Evolutionary conservation across 2,888 invertebrate species (phyloP), one percentile per base, ranked within the genome.

Genomic region (Mesorhabditis belari): DNA sequence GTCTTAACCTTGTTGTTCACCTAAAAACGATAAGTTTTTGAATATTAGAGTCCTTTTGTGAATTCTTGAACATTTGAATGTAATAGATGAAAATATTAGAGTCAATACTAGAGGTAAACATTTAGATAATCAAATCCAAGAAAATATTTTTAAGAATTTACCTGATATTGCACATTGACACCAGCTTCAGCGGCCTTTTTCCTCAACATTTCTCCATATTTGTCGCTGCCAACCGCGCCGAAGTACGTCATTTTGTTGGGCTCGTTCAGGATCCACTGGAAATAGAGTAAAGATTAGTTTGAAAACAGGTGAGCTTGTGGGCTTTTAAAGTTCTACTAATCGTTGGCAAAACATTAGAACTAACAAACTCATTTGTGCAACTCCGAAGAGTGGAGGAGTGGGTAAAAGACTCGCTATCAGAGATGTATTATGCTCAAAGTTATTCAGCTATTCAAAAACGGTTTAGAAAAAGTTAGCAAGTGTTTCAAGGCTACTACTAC

Each of bases 141-240:
- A n/a, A n/a, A n/a, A n/a, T 9, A 6, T 17, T 27, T 52, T 12
- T 1, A 54, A 12, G 12, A 19, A 58, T 4, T 55, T 75, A 89
- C 62, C 62, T 95, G 94, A 83, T 95, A 98, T 55, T 87, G 86
- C 1, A 90, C 90, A 78, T 88, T 88, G 6, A 98, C 90, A 26
- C 96, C 95, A 70, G 89, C 90, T 17, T 76, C 80, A 28, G 52
- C 86, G 84, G 63, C 86, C 0, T 93, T 89, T 35, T 89, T 86
- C 79, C 87, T 87, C 64, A 98, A 84, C 66, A 90, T 92, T 70
- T 88, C 86, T 0, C 92, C 90, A 81, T 88, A 93, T 61, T 89
- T 87, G 81, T 98, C 98, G 65, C 87, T 86, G 0, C 94, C 95
- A 12, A 99, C 91, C 81, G 91, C 91, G 2, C 98, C 98, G 84